Evolutionary conservation across 1,140 invertebrate genomes (phyloP).

Genomic region (Ips typographus): DNA sequence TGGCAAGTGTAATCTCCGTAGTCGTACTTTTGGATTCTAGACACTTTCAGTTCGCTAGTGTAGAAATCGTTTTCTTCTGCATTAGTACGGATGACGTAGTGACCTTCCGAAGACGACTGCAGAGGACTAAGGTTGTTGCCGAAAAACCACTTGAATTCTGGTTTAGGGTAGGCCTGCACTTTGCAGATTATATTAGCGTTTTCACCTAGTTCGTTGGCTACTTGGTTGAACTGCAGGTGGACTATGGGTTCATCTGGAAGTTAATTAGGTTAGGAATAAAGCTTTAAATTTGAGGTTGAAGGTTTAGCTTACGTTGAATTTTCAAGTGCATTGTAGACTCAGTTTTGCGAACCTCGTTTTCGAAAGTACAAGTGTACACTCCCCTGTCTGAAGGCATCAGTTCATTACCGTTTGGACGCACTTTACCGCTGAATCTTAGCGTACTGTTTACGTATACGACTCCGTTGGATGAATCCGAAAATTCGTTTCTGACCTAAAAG

Average conservation of each 20-base stretch:
- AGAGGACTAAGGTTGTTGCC: slow-evolving; percentile 70
- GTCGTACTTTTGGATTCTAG: slow-evolving; percentile 73
- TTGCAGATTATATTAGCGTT: slow-evolving; percentile 83
- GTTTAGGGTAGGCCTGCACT: slow-evolving; percentile 88
- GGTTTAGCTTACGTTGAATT: slow-evolving; percentile 75
- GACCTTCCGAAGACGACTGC: slow-evolving; percentile 76
- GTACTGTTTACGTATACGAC: slow-evolving; percentile 83
- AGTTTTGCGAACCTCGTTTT: slow-evolving; percentile 84
- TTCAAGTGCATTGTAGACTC: slow-evolving; percentile 86
- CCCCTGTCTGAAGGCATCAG: slow-evolving; percentile 81
- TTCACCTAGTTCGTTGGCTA: slow-evolving; percentile 82
- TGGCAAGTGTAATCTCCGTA: slow-evolving; percentile 90
- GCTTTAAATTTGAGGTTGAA: not conserved
- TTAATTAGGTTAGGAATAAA: slow-evolving; percentile 4
- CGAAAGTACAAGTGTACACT: slow-evolving; percentile 83
- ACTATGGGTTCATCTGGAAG: slow-evolving; percentile 78
- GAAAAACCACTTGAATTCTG: slow-evolving; percentile 89
- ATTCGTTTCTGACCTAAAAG: slow-evolving; percentile 63
- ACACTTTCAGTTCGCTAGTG: slow-evolving; percentile 75
- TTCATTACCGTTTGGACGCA: slow-evolving; percentile 71
- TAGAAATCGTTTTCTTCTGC: slow-evolving; percentile 84
- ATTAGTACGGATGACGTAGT: slow-evolving; percentile 81
- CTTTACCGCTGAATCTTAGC: slow-evolving; percentile 75
- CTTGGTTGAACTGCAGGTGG: slow-evolving; percentile 82
- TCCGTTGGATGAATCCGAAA: slow-evolving; percentile 70